Evolutionary conservation across 2,888 invertebrate genomes (phyloP).

Genomic region (Trachelus stipa): DNA sequence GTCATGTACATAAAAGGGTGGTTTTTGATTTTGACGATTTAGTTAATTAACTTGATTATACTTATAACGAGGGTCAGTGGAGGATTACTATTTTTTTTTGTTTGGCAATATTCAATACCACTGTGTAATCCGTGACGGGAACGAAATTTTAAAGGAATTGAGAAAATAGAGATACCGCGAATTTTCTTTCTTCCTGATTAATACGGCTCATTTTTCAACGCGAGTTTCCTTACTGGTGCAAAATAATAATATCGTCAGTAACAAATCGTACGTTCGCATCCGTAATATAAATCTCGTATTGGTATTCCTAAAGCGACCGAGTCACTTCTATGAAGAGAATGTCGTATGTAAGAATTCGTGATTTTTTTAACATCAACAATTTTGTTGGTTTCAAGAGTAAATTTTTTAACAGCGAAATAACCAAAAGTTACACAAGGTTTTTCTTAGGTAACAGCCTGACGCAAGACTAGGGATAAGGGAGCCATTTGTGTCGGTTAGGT

Average conservation of each 20-base stretch:
- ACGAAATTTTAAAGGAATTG: background rate
- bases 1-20: background rate
- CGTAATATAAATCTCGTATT: constrained; percentile 19
- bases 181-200: constrained; percentile 6
- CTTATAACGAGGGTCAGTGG: background rate
- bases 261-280: background rate
- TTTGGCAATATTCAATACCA: background rate
- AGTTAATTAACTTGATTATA: background rate
- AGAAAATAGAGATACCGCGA: background rate
- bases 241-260: background rate
- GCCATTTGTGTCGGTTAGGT: constrained; percentile 46
- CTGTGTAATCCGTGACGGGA: background rate
- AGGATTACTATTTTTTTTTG: background rate
- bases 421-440: background rate
- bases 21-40: background rate
- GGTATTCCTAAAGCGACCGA: constrained; percentile 4
- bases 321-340: background rate
- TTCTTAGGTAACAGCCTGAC: background rate
- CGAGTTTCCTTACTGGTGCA: background rate
- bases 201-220: background rate
- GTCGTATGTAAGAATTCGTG: background rate
- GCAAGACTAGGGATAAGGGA: constrained; percentile 32
- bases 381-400: background rate
- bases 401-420: background rate
- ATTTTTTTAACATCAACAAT: background rate